phyloP scores from a whole-genome alignment of 2,113 vertebrate genomes.

The Chaetops frenatus region DNA sequence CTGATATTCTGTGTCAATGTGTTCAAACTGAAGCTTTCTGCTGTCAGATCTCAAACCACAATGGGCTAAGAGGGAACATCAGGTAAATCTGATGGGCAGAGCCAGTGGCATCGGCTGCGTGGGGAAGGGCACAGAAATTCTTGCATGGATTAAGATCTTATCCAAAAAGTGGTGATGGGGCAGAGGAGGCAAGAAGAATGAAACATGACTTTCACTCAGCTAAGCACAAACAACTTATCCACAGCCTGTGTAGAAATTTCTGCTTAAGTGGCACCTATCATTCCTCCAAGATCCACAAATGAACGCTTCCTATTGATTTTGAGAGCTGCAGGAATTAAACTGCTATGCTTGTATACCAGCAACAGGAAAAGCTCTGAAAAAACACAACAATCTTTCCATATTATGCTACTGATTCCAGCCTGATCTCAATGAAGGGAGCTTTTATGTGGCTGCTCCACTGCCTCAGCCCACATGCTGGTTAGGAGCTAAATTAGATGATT shows the following conservation, averaged over 20 bases:
- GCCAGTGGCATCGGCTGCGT: neutral
- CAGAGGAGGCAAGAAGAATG: neutral
- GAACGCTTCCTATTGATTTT: neutral
- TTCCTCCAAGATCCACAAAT: neutral
- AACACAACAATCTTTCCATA: neutral
- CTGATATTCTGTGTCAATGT: neutral
- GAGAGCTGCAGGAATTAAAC: neutral
- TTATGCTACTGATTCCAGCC: neutral
- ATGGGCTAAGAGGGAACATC: neutral
- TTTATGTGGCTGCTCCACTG: neutral
- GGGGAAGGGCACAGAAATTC: neutral
- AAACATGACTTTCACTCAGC: neutral
- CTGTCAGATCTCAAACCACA: neutral
- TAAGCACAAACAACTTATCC: neutral
- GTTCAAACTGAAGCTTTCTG: neutral
- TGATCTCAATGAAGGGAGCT: neutral
- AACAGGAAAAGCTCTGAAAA: neutral
- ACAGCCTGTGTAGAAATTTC: neutral
- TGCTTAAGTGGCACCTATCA: neutral
- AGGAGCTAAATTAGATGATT: neutral
- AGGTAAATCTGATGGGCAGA: neutral
- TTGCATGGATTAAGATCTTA: neutral
- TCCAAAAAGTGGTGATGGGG: neutral
- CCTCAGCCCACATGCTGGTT: neutral
- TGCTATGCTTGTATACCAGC: neutral